phyloP scores from a whole-genome alignment of 2,797 vertebrate genomes.

The Discoglossus pictus region DNA sequence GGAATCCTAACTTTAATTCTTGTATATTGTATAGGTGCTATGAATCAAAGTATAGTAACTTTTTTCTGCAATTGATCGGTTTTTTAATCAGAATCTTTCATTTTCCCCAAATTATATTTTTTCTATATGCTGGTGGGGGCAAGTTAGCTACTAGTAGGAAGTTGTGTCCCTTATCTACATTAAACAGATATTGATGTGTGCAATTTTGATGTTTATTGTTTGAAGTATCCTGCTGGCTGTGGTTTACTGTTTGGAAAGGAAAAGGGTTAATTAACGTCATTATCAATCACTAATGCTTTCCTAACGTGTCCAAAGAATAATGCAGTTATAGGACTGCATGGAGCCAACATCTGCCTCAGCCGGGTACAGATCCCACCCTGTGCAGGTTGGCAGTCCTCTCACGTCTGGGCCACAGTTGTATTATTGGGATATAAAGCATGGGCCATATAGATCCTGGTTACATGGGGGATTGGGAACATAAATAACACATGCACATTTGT shows the following conservation, averaged over 20 bases:
- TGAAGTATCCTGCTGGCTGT: slow-evolving; percentile 63
- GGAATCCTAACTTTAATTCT: too few relatives aligned
- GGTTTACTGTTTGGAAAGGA: slow-evolving; percentile 66
- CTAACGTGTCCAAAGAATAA: slow-evolving; percentile 78
- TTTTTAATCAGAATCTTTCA: too few relatives aligned
- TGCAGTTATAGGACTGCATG: slow-evolving; percentile 74
- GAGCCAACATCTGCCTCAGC: slow-evolving; percentile 75
- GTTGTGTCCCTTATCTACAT: slow-evolving; percentile 45
- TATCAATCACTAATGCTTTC: slow-evolving; percentile 79
- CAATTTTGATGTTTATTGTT: slow-evolving; percentile 59
- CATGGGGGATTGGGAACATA: slow-evolving; percentile 55
- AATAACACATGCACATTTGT: slow-evolving; percentile 64
- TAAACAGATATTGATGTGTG: slow-evolving; percentile 52
- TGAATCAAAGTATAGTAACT: too few relatives aligned
- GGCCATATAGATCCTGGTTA: slow-evolving; percentile 64
- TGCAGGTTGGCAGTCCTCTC: slow-evolving; percentile 59
- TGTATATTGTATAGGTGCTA: too few relatives aligned
- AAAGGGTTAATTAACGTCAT: slow-evolving; percentile 77
- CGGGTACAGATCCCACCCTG: slow-evolving; percentile 65
- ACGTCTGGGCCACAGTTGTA: slow-evolving; percentile 58
- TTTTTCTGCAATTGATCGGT: too few relatives aligned
- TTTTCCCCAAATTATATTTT: too few relatives aligned
- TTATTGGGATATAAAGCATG: slow-evolving; percentile 66
- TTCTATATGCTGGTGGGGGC: too few relatives aligned
- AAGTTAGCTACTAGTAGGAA: slow-evolving; percentile 17